Evolutionary conservation across 1,140 invertebrate species (phyloP), one percentile per base, ranked within the genome.

Genomic region (Cheumatopsyche charites): DNA sequence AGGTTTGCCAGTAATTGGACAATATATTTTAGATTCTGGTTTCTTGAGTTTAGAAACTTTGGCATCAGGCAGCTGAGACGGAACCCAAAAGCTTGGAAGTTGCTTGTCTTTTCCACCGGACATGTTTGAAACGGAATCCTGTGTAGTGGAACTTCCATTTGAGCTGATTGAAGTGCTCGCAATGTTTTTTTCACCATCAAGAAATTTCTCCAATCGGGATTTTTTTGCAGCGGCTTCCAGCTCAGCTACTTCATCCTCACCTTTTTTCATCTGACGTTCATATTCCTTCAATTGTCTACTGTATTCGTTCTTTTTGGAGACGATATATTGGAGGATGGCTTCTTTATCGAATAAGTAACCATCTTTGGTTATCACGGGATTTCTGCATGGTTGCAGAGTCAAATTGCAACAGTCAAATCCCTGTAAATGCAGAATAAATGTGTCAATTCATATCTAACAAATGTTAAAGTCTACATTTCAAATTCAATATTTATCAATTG

Each of bases 291-390:
- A 73, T 82, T 97, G 94, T 61, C 92, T 87, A 15, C 89, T 89
- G 76, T 95, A 94, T 82, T 98, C 96, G 77, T 89, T 93, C 79
- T 99, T 99, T 80, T 99, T 98, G 0, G 94, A 88, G 36, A 99
- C 87, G 65, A 99, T 93, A 77, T 99, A 99, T 80, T 98, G 92
- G 7, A 99, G 80, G 75, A 99, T 95, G 1, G 97, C 92, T 88
- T 99, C 96, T 81, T 98, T 98, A 78, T 99, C 98, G 84, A 94
- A 99, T 0, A 99, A 84, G 81, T 92, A 97, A 0, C 98, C 98
- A 79, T 98, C 93, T 80, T 91, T 71, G 13, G 82, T 83, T 0
- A 83, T 76, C 6, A 83, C 81, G 0, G 82, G 81, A 72, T 79
- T 78, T 5, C 78, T 75, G 42, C 81, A 82, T 1, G 98, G 97